Conservation (phyloP, 1,140 invertebrate species). For the Maniola jurtina region DNA sequence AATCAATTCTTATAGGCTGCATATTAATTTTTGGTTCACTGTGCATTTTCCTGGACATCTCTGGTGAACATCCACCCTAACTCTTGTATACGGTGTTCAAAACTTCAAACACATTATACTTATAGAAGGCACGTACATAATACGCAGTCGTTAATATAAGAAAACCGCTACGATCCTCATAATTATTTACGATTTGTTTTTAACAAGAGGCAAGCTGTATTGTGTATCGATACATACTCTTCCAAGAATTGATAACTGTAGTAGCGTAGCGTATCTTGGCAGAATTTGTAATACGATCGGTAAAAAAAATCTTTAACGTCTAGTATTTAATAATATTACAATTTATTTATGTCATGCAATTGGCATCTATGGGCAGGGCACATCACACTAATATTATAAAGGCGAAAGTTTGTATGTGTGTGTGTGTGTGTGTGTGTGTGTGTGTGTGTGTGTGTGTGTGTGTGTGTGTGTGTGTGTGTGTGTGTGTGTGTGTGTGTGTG, state of each 20-base stretch:
- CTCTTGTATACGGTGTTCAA: background rate
- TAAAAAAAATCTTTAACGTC: background rate
- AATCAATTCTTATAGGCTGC: no score
- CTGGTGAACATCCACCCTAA: background rate
- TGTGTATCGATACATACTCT: constrained; percentile 40
- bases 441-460: no score
- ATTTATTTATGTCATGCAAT: no score
- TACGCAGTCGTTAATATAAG: constrained; percentile 22
- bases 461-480: no score
- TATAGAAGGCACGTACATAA: background rate
- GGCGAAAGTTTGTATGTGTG: no score
- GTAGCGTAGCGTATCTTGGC: constrained; percentile 41
- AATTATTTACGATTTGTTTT: constrained; percentile 44
- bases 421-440: no score
- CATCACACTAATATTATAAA: no score
- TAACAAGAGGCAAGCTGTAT: constrained; percentile 34
- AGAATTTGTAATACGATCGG: constrained; percentile 15
- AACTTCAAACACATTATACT: background rate
- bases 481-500: no score
- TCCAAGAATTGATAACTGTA: constrained; percentile 54
- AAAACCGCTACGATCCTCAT: constrained; percentile 18
- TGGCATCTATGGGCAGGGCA: no score
- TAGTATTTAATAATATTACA: no score
- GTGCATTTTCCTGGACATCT: no score
- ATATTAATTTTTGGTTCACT: no score